phyloP scores from a whole-genome alignment of 2,113 vertebrate species.

The Pyxicephalus adspersus region DNA sequence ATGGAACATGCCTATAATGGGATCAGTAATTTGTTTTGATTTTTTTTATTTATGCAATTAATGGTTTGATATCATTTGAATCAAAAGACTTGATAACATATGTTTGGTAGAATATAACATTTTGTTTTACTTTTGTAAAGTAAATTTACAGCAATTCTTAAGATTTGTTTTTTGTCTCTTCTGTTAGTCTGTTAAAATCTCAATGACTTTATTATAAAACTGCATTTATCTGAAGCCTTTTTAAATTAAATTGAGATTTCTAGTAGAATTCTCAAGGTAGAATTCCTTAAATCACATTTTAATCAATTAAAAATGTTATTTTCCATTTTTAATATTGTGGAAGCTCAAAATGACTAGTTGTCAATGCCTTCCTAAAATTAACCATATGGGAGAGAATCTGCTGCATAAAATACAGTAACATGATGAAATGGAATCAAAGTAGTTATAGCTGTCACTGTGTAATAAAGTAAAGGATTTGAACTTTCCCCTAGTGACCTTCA shows the following conservation, averaged over 20 bases:
- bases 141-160: too few relatives aligned
- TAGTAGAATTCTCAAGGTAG: background rate
- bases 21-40: too few relatives aligned
- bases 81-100: too few relatives aligned
- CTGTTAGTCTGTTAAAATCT: background rate
- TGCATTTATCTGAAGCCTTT: background rate
- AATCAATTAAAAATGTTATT: constrained; percentile 16
- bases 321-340: constrained; percentile 11
- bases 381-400: background rate
- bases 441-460: background rate
- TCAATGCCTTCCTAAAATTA: background rate
- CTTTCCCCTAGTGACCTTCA: background rate
- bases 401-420: background rate
- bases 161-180: background rate
- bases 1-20: too few relatives aligned
- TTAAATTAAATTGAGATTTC: constrained; percentile 12
- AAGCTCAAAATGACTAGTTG: background rate
- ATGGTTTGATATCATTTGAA: too few relatives aligned
- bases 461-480: background rate
- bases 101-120: too few relatives aligned
- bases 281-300: background rate
- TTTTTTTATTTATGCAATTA: too few relatives aligned
- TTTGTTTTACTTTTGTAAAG: too few relatives aligned
- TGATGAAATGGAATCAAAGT: background rate
- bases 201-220: background rate